Evolutionary conservation across 1,140 invertebrate genomes (phyloP), one percentile per base, ranked within the genome.

Genomic region (Euura saliciscinereae): DNA sequence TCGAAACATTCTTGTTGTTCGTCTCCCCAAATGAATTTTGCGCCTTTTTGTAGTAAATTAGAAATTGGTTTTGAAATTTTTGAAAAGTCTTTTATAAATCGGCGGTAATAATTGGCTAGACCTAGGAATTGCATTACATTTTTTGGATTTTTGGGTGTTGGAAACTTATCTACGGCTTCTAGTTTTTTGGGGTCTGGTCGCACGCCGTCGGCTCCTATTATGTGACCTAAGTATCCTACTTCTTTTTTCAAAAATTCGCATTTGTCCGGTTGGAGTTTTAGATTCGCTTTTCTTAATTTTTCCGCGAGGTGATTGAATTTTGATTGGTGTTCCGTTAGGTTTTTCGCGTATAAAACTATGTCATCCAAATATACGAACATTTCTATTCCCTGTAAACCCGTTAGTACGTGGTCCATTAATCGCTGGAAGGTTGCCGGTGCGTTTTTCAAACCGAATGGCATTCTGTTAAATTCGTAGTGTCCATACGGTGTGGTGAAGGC

Each of bases 321-420:
- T 45, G 72, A 5, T 7, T 75, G 70, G 70, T 85, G 82, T 79
- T 84, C 71, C 71, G 83, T 75, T 44, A 88, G 71, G 28, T 78
- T 80, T 11, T 68, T 74, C 2, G 76, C 75, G 66, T 78, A 88
- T 5, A 88, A 71, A 10, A 89, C 74, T 3, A 87, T 80, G 72
- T 88, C 86, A 68, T 89, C 88, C 13, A 88, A 64, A 67, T 88
- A 89, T 2, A 86, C 80, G 67, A 83, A 78, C 74, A 81, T 81
- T 67, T 77, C 70, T 44, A 72, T 71, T 7, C 78, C 78, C 72
- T 82, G 77, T 44, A 83, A 71, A n/a, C 81, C 83, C 10, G 75
- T 69, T 42, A 89, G 71, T 2, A 85, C 77, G 7, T 70, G 73
- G 71, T 84, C 80, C 83, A 86, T 86, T 44, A 80, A 3, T 67